Base-by-base conservation (phyloP, 2,113 vertebrate genomes). In the Neogobius melanostomus region DNA sequence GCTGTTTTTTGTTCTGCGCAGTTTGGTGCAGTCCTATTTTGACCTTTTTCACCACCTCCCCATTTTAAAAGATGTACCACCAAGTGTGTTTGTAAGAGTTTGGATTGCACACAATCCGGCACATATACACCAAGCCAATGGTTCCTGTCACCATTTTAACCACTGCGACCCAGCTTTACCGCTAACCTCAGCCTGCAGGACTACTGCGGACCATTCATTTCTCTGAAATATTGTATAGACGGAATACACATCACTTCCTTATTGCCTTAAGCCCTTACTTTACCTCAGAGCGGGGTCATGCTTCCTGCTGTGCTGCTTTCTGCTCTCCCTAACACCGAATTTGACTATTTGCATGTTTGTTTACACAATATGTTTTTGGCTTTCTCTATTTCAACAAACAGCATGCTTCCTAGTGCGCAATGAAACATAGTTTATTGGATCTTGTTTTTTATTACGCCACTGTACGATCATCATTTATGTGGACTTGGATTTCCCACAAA, bases 1-100 rank as follows among this genome's bases (percentile, higher is more conserved):
- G 7, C 42, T 62, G 6, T 74, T 59, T 12, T 9, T 28, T 53
- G 2, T 15, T 76, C 68, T 79, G 52, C 64, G 28, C 54, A 75
- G 63, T 17, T 8, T 28, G 59, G 67, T 72, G 48, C 61, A 67
- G 76, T 75, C 74, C 45, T 68, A 79, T 75, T 68, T 36, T 82
- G 68, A 61, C 49, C 61, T 49, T 43, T n/a, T 70, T 17, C 28
- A 1, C 17, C 28, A 75, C 49, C 46, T 48, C 51, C 53, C 47
- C 14, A 21, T 68, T 61, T 49, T 46, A 61, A 43, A 56, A 66
- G 66, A 64, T 62, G 48, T 65, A 49, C 28, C 16, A 64, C 50
- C 49, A 53, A 53, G 28, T 57, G 52, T 79, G 67, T 68, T 65
- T 59, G 56, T 47, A 52, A 59, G 47, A 74, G 62, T 17, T 42